Evolutionary conservation across 2,113 vertebrate genomes (phyloP).

Genomic region (Dipodomys merriami): DNA sequence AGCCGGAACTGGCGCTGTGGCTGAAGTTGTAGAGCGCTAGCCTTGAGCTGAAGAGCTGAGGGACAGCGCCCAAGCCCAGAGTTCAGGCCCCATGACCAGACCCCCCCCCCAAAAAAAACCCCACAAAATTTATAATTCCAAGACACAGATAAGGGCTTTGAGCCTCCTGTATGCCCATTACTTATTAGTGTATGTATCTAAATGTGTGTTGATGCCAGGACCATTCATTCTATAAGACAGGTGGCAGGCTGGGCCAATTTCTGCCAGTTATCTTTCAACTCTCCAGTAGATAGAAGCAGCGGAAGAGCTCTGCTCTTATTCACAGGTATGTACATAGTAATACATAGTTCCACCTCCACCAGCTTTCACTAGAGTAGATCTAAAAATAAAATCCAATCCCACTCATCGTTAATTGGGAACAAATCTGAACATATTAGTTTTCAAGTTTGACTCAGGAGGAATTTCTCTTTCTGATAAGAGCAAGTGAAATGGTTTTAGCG

Average conservation of each 20-base stretch:
- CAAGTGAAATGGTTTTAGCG: background rate
- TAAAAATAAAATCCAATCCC: background rate
- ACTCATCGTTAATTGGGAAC: background rate
- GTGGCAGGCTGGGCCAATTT: background rate
- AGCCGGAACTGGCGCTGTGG: too few relatives aligned
- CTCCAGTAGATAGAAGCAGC: background rate
- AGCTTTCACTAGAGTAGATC: conserved; percentile 33
- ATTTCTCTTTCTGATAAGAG: background rate
- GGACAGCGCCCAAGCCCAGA: too few relatives aligned
- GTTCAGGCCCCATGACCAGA: too few relatives aligned
- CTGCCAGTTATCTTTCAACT: background rate
- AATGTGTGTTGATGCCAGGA: background rate
- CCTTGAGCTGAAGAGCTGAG: too few relatives aligned
- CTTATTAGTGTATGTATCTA: background rate
- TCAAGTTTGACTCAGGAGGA: background rate
- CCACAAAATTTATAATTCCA: background rate
- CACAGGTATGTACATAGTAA: background rate
- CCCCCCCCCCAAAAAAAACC: too few relatives aligned
- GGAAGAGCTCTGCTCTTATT: background rate
- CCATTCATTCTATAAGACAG: background rate
- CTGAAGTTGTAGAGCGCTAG: too few relatives aligned
- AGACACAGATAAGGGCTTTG: conserved; percentile 19
- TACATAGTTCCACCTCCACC: background rate
- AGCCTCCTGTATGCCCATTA: background rate
- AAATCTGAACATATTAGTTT: background rate